Evolutionary conservation across 1,140 invertebrate genomes (phyloP), one percentile per base, ranked within the genome.

Genomic region (Pseudobourletiella spinata): DNA sequence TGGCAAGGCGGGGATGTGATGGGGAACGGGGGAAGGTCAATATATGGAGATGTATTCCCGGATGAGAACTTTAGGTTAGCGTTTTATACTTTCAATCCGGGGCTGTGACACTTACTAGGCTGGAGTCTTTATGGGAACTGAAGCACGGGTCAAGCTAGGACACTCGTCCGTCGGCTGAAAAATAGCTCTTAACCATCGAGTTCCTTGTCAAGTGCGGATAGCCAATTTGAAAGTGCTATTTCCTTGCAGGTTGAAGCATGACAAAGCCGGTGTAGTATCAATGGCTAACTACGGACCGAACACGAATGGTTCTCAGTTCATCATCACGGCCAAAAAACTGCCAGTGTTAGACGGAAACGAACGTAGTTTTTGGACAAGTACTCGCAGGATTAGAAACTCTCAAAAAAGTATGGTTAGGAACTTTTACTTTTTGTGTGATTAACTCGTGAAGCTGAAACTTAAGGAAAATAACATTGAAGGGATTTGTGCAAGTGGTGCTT

Each of bases 1-100:
- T 93, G 89, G 75, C 93, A 97, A 84, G 94, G 92, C 6, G 94
- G 94, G 61, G 26, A 39, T 39, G 32, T 39, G 8, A 39, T n/a
- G 32, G 32, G 32, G 8, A 8, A 39, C 8, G 32, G 32, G n/a
- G 32, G 32, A 39, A 90, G 92, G 74, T 95, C 92, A 2, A 97
- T 98, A 71, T 98, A 97, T 76, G 95, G 95, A 0, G 81, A 85
- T 29, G 95, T 94, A 74, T 98, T 98, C 79, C 88, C 88, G 29
- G 95, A 99, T 79, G 95, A 99, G 77, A 97, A 98, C 76, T 98
- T 63, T 39, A 59, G 20, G 44, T 59, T 59, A 59, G 42, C 16
- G 24, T 35, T 43, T 35, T 39, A 39, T 11, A 39, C n/a, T 39
- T n/a, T 39, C n/a, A n/a, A n/a, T n/a, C n/a, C n/a, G n/a, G n/a